Evolutionary conservation across 2,113 vertebrate species (phyloP), one percentile per base, ranked within the genome.

Genomic region (Peromyscus californicus): DNA sequence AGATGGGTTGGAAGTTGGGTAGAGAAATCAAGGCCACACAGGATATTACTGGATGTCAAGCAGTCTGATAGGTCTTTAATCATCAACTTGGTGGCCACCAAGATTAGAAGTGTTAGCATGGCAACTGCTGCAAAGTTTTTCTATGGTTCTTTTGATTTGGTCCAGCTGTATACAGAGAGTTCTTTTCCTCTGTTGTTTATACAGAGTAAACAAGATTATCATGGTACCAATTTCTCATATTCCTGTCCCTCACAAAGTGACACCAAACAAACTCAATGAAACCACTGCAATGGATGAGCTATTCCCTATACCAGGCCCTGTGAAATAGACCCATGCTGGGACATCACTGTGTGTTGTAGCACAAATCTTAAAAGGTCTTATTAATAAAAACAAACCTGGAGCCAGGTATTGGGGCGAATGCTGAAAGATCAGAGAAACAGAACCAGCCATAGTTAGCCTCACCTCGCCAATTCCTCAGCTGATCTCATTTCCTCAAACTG

Each of bases 271-370:
- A 21, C 19, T 78, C 36, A 63, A 11, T 59, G 22, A 93, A 91
- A 70, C 31, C 13, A 36, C 3, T 15, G 36, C 9, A 13, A 31
- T 75, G 4, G 16, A 33, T 19, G 42, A 67, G 26, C 67, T 39
- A 13, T 36, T 33, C 5, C 26, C 19, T 1, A 0, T 4, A n/a
- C 36, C n/a, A 13, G n/a, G n/a, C 48, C 13, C n/a, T 67, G 31
- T 2, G 3, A 10, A 11, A 31, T 19, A 57, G 51, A 54, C 15
- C 54, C 31, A 36, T 54, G 33, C 5, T 6, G 79, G 31, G 2
- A 0, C 3, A 12, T 48, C 8, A 65, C 19, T 24, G 6, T 33
- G 21, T 39, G 45, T 48, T 48, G 45, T 48, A 48, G 45, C 45
- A 48, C 45, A 48, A 48, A 48, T 48, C 45, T 48, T 48, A 48